Conservation (phyloP, 2,113 vertebrate genomes). For the Festucalex cinctus region DNA sequence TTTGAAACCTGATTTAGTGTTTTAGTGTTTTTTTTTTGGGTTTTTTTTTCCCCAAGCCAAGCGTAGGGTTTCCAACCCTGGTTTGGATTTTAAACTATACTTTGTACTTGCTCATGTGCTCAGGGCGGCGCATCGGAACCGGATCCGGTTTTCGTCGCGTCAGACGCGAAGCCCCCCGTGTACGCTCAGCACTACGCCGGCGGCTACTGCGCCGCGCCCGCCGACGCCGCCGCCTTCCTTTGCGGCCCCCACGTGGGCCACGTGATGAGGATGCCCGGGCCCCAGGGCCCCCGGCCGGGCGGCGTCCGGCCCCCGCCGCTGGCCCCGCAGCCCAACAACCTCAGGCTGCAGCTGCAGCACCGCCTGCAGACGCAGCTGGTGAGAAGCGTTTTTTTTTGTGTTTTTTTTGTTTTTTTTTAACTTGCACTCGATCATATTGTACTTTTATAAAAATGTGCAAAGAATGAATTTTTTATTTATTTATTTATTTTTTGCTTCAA, state of each 20-base stretch:
- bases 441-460: too few species aligned
- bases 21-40: too few species aligned
- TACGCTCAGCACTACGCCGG: slow-evolving; percentile 84
- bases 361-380: slow-evolving; percentile 62
- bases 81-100: not conserved
- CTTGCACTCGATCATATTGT: too few species aligned
- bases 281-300: slow-evolving; percentile 60
- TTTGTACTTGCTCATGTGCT: too few species aligned
- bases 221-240: slow-evolving; percentile 83
- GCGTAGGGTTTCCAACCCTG: not conserved
- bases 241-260: slow-evolving; percentile 64
- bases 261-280: slow-evolving; percentile 81
- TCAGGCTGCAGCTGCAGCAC: slow-evolving; percentile 68
- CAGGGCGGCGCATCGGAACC: slow-evolving; percentile 85
- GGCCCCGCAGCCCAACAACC: slow-evolving; percentile 79
- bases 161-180: slow-evolving; percentile 78
- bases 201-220: slow-evolving; percentile 71
- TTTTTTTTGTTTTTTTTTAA: too few species aligned
- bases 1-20: not conserved
- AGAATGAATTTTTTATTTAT: too few species aligned
- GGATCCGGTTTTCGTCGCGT: slow-evolving; percentile 76
- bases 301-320: slow-evolving; percentile 76
- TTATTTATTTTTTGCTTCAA: too few species aligned
- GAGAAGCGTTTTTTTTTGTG: too few species aligned
- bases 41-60: too few species aligned